A percentile compares a stretch with the other conserved stretches of the same genome.
phyloP scores from a whole-genome alignment of 2,113 vertebrate species.

The Aspiorhynchus laticeps region DNA sequence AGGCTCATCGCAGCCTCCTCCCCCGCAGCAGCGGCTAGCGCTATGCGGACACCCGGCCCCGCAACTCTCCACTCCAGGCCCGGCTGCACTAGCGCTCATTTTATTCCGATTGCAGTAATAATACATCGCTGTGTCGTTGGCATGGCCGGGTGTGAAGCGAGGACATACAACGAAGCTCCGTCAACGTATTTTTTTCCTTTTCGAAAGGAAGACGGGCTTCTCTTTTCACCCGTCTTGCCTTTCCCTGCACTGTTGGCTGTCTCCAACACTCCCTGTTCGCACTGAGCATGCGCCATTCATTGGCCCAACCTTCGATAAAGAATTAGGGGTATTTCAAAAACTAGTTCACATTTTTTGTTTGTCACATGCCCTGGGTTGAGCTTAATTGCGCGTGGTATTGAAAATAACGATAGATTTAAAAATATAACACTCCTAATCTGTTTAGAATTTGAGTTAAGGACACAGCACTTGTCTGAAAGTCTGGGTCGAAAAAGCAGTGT shows the following conservation, averaged over 20 bases:
- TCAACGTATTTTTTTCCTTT: conserved; percentile 27
- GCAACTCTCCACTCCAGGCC: conserved; percentile 52
- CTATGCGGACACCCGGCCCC: conserved; percentile 57
- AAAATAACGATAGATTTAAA: background rate
- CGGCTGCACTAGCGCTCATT: conserved; percentile 59
- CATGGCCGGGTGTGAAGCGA: conserved; percentile 53
- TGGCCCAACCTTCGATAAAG: conserved; percentile 48
- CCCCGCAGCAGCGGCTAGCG: conserved; percentile 49
- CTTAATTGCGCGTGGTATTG: background rate
- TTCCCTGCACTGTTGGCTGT: conserved; percentile 49
- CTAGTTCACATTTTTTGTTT: background rate
- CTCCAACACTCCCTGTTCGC: conserved; percentile 50
- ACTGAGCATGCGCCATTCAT: conserved; percentile 57
- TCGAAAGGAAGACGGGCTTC: conserved; percentile 39
- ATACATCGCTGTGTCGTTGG: conserved; percentile 59
- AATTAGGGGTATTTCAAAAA: conserved; percentile 32
- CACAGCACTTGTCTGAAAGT: background rate
- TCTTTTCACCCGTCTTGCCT: conserved; percentile 49
- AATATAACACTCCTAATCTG: background rate
- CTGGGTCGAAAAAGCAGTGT: background rate
- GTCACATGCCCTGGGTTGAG: background rate
- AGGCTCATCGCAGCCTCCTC: conserved; percentile 51
- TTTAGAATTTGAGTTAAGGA: background rate
- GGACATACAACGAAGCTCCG: conserved; percentile 36
- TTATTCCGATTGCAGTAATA: conserved; percentile 60